Evolutionary conservation across 1,140 invertebrate species (phyloP).

Genomic region (Lasioglossum albipes): DNA sequence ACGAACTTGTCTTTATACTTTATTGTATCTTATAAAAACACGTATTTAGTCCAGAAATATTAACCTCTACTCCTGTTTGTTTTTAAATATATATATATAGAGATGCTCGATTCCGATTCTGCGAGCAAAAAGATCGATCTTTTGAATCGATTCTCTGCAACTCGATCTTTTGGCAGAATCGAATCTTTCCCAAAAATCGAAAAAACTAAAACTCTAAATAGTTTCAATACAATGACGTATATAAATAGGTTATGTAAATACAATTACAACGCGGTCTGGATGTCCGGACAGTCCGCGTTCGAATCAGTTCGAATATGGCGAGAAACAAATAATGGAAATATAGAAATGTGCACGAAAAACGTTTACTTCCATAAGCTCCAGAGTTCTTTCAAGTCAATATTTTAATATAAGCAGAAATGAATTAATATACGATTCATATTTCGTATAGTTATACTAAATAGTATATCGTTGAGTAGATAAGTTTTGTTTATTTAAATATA

Average conservation of each 20-base stretch:
- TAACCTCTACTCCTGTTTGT: neutral
- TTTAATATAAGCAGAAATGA: neutral
- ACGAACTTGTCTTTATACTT: neutral
- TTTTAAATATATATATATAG: neutral
- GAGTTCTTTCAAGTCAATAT: no score
- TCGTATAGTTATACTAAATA: neutral
- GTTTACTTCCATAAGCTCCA: no score
- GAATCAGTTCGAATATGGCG: no score
- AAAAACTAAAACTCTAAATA: no score
- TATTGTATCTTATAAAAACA: neutral
- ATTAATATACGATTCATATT: neutral
- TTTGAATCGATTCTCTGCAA: no score
- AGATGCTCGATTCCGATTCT: neutral
- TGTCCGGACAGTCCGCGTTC: no score
- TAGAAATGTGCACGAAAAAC: neutral
- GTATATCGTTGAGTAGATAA: neutral
- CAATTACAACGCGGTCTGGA: no score
- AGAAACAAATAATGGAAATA: neutral
- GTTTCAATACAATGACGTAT: no score
- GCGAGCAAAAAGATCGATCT: no score
- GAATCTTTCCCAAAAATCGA: no score
- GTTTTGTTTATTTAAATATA: slow-evolving; percentile 4
- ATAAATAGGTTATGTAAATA: no score
- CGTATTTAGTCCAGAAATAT: neutral
- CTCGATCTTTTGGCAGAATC: no score